Conservation (phyloP, 2,797 vertebrate species). For the Clarias laeviceps region DNA sequence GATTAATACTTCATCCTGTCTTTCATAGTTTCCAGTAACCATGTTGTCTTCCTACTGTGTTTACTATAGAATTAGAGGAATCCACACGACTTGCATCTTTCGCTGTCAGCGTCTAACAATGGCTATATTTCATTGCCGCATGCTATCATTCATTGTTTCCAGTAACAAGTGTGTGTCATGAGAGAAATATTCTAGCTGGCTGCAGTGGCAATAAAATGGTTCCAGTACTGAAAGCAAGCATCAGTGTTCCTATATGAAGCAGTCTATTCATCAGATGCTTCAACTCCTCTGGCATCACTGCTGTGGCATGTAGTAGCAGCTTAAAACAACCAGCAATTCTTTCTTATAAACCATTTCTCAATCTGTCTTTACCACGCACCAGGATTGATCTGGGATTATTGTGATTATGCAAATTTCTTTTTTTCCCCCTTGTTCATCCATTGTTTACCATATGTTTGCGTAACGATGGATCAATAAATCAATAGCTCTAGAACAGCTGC, state of each 20-base stretch:
- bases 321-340: neutral
- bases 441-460: constrained; percentile 31
- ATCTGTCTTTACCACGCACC: neutral
- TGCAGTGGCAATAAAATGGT: constrained; percentile 27
- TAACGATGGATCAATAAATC: constrained; percentile 13
- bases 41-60: neutral
- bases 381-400: constrained; percentile 3
- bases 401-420: constrained; percentile 12
- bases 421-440: neutral
- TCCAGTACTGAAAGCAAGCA: neutral
- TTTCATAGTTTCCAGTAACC: constrained; percentile 1
- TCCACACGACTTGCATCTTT: neutral
- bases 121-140: constrained; percentile 29
- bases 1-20: neutral
- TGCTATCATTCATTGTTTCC: constrained; percentile 41
- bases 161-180: constrained; percentile 38
- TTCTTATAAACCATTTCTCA: neutral
- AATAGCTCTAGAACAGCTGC: constrained; percentile 22
- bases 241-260: constrained; percentile 18
- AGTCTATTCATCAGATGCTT: constrained; percentile 35
- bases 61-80: constrained; percentile 15
- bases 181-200: constrained; percentile 26
- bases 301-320: neutral
- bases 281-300: constrained; percentile 1
- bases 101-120: constrained; percentile 30